These are phyloP conservation scores for Drosophila repleta DNA, from an alignment of 1,140 invertebrate species.

Conservation along the genomic window DNA sequence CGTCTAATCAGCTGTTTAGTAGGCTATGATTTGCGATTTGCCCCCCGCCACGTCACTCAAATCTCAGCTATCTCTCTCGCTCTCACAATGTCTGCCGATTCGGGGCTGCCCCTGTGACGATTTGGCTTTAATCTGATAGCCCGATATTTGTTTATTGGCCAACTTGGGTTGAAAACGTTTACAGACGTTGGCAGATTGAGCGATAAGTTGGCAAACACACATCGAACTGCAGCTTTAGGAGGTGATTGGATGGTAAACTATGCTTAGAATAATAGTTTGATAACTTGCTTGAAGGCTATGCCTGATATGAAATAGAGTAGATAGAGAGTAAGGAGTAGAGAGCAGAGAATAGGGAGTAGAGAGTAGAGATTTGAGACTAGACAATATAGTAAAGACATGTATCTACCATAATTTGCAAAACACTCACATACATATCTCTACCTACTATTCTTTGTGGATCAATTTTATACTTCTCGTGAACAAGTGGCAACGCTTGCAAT, in stretches of 20 bases:
- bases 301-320: no score
- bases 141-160: constrained; percentile 26
- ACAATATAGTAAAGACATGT: no score
- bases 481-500: no score
- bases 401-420: no score
- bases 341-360: no score
- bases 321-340: no score
- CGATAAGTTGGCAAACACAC: constrained; percentile 13
- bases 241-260: not conserved
- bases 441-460: no score
- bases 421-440: no score
- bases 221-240: not conserved
- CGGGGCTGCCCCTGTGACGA: constrained; percentile 16
- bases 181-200: not conserved
- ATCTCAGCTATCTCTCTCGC: not conserved
- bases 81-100: not conserved
- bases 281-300: no score
- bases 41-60: not conserved
- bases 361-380: no score
- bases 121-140: constrained; percentile 1
- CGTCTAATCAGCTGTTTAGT: constrained; percentile 24
- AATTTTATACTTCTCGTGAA: no score
- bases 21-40: constrained; percentile 36
- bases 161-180: constrained; percentile 9
- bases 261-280: not conserved